phyloP scores from a whole-genome alignment of 2,888 invertebrate genomes.

The Oxyscelio sp. region DNA sequence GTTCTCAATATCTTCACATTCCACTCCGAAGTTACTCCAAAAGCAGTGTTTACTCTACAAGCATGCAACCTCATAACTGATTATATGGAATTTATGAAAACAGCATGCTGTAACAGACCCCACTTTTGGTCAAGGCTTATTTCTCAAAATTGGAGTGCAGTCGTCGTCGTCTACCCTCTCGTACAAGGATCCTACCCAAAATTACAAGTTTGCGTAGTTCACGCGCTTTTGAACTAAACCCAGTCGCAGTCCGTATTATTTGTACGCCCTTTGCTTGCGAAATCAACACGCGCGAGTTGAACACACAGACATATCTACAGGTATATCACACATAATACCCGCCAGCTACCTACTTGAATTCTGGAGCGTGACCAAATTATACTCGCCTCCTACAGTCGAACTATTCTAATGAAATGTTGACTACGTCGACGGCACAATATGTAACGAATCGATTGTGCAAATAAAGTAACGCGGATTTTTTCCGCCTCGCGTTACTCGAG shows the following conservation, averaged over 20 bases:
- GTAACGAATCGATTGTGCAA: slow-evolving; percentile 55
- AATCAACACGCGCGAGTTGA: slow-evolving; percentile 65
- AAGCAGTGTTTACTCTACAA: no score
- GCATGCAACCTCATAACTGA: no score
- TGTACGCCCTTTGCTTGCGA: slow-evolving; percentile 70
- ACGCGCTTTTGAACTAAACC: slow-evolving; percentile 50
- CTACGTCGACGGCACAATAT: slow-evolving; percentile 36
- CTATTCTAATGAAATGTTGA: slow-evolving; percentile 69
- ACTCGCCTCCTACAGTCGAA: slow-evolving; percentile 66
- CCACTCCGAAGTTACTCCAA: no score
- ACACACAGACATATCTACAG: slow-evolving; percentile 56
- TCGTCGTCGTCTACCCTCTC: no score
- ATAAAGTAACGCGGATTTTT: slow-evolving; percentile 15
- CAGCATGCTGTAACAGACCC: no score
- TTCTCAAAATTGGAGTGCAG: no score
- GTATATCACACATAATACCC: slow-evolving; percentile 42
- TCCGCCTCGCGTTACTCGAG: background rate
- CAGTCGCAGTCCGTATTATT: slow-evolving; percentile 50
- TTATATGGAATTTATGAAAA: no score
- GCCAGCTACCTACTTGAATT: slow-evolving; percentile 69
- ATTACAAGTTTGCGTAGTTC: slow-evolving; percentile 57
- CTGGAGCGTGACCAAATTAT: slow-evolving; percentile 72
- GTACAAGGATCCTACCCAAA: slow-evolving; percentile 14
- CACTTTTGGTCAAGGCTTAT: no score
- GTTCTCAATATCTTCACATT: no score